Evolutionary conservation across 2,797 vertebrate species (phyloP), one percentile per base, ranked within the genome.

Genomic region (Neomorphus geoffroyi): DNA sequence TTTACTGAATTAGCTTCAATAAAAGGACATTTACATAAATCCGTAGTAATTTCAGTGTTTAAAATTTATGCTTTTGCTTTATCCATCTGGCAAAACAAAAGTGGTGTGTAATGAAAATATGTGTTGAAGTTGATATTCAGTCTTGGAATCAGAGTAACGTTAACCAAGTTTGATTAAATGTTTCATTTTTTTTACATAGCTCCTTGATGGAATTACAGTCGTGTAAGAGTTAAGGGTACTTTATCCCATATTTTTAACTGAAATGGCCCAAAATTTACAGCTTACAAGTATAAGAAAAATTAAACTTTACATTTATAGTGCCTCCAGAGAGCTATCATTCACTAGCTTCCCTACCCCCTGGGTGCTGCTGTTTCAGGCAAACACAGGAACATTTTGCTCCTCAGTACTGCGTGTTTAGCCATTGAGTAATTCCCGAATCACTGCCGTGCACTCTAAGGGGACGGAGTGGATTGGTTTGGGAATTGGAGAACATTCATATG

Each of bases 1-100:
- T 94, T 86, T 88, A 8, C 41, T 82, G 61, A 93, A 95, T 70
- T 80, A 92, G 21, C 14, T 65, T 74, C 32, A 74, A 61, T 74
- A 73, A 89, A 78, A 58, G 14, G 58, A 46, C 9, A 71, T 82
- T 82, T 91, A 26, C 46, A 89, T 65, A 53, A 91, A 85, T 26
- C 33, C 7, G 41, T 81, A 37, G 56, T 94, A 61, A 84, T 95
- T 94, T 88, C 48, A 54, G 0, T 58, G 10, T 86, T 88, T 78
- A 71, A 65, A 5, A 43, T 80, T 91, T 91, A 41, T 67, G 27
- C 3, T 8, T 83, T 91, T 83, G 23, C 51, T 83, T 73, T 67
- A 54, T 85, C 22, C 6, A 16, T 65, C 69, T 69, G 28, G 83
- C n/a, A 18, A 74, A 82, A 51, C 6, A 58, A 70, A 80, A 66